Percentiles rank a stretch among this genome's conserved stretches.
phyloP scores from a whole-genome alignment of 2,888 invertebrate species.

The Melikaiella ostensackeni region DNA sequence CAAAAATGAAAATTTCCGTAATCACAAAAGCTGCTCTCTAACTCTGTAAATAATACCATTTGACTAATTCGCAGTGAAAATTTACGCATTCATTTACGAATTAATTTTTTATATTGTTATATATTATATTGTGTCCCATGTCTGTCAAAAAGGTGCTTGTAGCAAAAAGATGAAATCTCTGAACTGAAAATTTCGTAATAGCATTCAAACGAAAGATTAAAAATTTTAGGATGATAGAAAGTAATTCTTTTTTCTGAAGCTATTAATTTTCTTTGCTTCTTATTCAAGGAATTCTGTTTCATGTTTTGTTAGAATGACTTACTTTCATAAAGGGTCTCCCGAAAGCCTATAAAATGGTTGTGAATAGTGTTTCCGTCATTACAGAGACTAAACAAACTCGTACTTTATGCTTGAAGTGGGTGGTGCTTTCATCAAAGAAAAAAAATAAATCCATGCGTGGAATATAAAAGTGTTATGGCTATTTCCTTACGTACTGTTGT shows the following conservation, averaged over 20 bases:
- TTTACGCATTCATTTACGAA: too few species aligned
- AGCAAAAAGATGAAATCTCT: too few species aligned
- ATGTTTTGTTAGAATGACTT: neutral
- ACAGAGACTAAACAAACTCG: conserved; percentile 17
- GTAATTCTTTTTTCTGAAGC: neutral
- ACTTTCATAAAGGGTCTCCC: neutral
- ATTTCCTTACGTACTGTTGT: neutral
- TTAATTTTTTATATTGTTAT: too few species aligned
- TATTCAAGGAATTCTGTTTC: neutral
- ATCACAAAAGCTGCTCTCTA: too few species aligned
- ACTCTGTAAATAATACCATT: too few species aligned
- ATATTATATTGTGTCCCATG: too few species aligned
- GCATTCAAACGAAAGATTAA: neutral
- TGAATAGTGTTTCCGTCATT: conserved; percentile 8
- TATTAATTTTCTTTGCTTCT: neutral
- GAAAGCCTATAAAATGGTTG: conserved; percentile 7
- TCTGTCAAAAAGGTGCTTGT: too few species aligned
- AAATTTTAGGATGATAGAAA: neutral
- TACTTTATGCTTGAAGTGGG: neutral
- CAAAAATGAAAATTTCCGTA: too few species aligned
- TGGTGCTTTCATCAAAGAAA: neutral
- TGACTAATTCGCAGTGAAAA: too few species aligned
- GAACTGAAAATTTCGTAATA: too few species aligned
- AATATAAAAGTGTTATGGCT: neutral
- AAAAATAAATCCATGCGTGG: neutral